Base-by-base conservation (phyloP, 2,888 invertebrate genomes). In the Gari tellinella region DNA sequence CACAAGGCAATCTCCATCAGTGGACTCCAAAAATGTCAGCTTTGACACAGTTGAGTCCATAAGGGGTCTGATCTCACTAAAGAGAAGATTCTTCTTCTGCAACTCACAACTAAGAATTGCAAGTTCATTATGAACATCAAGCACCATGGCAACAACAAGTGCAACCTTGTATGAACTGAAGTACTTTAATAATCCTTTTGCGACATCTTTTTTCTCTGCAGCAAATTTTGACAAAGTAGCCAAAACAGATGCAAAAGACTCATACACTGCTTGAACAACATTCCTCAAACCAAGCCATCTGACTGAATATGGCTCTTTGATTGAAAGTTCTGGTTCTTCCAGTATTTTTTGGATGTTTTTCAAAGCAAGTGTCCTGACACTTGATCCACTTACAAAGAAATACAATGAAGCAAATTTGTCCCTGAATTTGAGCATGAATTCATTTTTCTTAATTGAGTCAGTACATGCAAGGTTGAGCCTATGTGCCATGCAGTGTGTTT, bases 231-330 rank as follows among this genome's bases (percentile, higher is more conserved):
- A 73, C 0, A 80, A 21, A 15, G 72, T 73, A 14, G 72, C 62
- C 5, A 80, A 10, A 0, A 80, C 69, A 19, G 70, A 70, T 2
- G 14, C 23, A 46, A 67, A 73, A 8, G 53, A 58, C n/a, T 67
- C 60, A 57, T 21, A 78, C 0, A 73, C 82, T 26, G 77, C 72
- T 21, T 55, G 55, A 21, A 76, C 80, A 21, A 80, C 74, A 48
- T 57, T 46, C 40, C 45, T 60, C 14, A 78, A 46, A 1, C 75
- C 75, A 3, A 78, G 41, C 80, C 80, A 80, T 15, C 72, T 38
- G 5, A 80, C 63, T 12, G 60, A 62, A 53, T 69, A 60, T 12
- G 77, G 72, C 45, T 77, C 69, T 45, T 80, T 82, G 2, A 82
- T 41, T 1, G 63, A 53, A 2, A 77, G 43, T 48, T 72, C 55